phyloP scores from a whole-genome alignment of 2,797 vertebrate species.

The Hozukius guyotensis region DNA sequence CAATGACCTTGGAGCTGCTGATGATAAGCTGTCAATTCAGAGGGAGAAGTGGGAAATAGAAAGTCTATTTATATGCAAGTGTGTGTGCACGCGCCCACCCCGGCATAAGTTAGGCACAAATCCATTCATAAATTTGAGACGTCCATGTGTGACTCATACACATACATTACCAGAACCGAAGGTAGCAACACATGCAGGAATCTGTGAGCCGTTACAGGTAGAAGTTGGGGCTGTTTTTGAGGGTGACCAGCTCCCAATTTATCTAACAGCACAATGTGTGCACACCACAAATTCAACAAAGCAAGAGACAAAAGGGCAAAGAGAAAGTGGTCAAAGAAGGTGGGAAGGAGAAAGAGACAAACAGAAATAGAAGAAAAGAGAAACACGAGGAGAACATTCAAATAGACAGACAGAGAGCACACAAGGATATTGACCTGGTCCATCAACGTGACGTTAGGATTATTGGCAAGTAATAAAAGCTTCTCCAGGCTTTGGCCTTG shows the following conservation, averaged over 20 bases:
- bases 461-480: conserved; percentile 80
- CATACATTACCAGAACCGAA: not conserved
- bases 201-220: not conserved
- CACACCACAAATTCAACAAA: not conserved
- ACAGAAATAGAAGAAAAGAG: not conserved
- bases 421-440: conserved; percentile 68
- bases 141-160: conserved; percentile 13
- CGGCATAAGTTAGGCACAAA: conserved; percentile 2
- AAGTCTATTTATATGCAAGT: conserved; percentile 16
- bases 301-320: not conserved
- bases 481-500: conserved; percentile 66
- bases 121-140: conserved; percentile 36
- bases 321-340: not conserved
- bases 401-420: conserved; percentile 45
- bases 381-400: conserved; percentile 6
- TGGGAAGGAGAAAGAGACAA: not conserved
- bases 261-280: not conserved
- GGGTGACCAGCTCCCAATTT: not conserved
- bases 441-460: conserved; percentile 78
- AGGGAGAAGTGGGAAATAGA: conserved; percentile 22
- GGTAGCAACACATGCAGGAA: not conserved
- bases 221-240: not conserved
- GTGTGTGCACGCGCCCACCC: not conserved
- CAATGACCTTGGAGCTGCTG: conserved; percentile 56
- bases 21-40: conserved; percentile 35